Conservation (phyloP, 2,113 vertebrate genomes). For the Peucedramus taeniatus region DNA sequence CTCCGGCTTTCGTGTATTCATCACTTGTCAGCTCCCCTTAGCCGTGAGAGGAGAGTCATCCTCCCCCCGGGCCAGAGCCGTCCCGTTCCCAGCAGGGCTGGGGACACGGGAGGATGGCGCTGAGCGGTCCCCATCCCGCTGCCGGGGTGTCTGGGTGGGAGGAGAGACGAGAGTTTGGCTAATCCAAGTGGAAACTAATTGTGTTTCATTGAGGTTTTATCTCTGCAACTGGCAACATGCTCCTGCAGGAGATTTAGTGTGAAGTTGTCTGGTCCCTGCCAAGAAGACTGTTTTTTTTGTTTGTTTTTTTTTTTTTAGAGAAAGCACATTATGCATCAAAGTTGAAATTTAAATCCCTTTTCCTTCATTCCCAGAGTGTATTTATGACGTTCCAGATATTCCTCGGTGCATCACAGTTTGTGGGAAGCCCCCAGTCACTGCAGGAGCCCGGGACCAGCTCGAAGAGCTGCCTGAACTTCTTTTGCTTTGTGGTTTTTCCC, state of each 20-base stretch:
- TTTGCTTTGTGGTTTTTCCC: neutral
- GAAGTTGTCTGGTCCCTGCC: constrained; percentile 38
- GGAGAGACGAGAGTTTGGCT: neutral
- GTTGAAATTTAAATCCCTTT: constrained; percentile 41
- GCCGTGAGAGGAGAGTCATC: neutral
- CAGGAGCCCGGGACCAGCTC: neutral
- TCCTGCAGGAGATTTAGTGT: constrained; percentile 51
- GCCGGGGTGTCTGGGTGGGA: neutral
- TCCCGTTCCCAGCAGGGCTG: neutral
- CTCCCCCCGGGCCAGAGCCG: neutral
- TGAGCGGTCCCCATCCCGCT: neutral
- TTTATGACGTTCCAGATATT: neutral
- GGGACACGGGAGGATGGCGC: neutral
- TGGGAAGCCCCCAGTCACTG: neutral
- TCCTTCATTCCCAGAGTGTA: neutral
- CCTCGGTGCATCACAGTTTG: neutral
- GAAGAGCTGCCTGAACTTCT: neutral
- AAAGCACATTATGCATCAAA: constrained; percentile 52
- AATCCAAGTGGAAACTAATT: constrained; percentile 12
- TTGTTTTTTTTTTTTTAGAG: neutral
- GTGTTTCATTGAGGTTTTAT: constrained; percentile 56
- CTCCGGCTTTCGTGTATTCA: neutral
- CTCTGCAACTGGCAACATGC: constrained; percentile 7
- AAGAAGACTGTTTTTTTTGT: constrained; percentile 2
- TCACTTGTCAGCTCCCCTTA: neutral